Evolutionary conservation across 2,888 invertebrate species (phyloP).

Genomic region (Yponomeuta cagnagella): DNA sequence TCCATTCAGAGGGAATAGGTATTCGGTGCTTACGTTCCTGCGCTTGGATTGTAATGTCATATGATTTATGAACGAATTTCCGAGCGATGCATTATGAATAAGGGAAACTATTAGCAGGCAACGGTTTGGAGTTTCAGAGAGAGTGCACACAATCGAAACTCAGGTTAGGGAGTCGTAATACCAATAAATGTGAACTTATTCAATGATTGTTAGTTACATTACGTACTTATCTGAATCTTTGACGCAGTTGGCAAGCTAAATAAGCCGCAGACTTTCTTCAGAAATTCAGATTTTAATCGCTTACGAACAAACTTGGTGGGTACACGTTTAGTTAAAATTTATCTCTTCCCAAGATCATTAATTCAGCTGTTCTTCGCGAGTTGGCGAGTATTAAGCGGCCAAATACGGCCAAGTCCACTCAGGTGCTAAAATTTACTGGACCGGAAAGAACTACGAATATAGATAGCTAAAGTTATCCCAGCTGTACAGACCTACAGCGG

Average conservation of each 20-base stretch:
- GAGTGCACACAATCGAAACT: neutral
- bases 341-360: constrained; percentile 8
- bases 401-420: constrained; percentile 54
- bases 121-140: neutral
- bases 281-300: neutral
- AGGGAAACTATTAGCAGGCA: neutral
- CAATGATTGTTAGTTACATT: too few species aligned
- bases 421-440: constrained; percentile 57
- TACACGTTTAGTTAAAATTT: constrained; percentile 2
- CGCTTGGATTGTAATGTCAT: neutral
- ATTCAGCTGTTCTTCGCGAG: constrained; percentile 20
- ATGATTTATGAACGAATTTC: constrained; percentile 10
- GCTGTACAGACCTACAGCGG: neutral
- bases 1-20: constrained; percentile 6
- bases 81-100: constrained; percentile 1
- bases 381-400: constrained; percentile 33
- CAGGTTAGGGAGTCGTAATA: too few species aligned
- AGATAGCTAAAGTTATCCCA: neutral
- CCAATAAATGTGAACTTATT: too few species aligned
- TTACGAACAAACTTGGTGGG: neutral
- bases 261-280: neutral
- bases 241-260: neutral
- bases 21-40: neutral
- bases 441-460: constrained; percentile 34
- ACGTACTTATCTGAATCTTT: too few species aligned